phyloP scores from a whole-genome alignment of 2,888 invertebrate genomes.

The Plutella xylostella region DNA sequence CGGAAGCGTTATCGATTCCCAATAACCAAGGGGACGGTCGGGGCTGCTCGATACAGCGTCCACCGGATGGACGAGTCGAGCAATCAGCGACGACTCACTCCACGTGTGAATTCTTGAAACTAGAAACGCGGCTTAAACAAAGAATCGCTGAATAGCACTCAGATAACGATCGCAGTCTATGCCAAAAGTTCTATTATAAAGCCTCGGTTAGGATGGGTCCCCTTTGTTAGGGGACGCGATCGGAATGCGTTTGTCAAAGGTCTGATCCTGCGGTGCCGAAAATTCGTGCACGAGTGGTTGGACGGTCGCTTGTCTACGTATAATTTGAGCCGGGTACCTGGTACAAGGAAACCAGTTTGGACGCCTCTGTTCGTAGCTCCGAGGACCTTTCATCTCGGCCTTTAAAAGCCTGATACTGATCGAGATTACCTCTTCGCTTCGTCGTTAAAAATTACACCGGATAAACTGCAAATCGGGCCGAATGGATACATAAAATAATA shows the following conservation, averaged over 20 bases:
- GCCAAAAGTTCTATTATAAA: not conserved
- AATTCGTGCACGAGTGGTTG: conserved; percentile 29
- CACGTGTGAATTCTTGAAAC: conserved; percentile 2
- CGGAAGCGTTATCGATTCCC: conserved; percentile 37
- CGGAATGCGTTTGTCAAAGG: conserved; percentile 54
- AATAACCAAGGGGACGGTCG: conserved; percentile 27
- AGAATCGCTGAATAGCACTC: conserved; percentile 17
- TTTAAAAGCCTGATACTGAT: conserved; percentile 22
- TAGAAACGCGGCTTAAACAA: not conserved
- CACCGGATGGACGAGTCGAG: conserved; percentile 6
- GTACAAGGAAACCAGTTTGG: conserved; percentile 56
- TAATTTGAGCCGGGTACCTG: conserved; percentile 62
- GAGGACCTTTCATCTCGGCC: conserved; percentile 37
- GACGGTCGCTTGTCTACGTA: conserved; percentile 45
- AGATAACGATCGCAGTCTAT: conserved; percentile 1
- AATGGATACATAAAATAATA: conserved; percentile 30
- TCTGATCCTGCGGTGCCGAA: conserved; percentile 39
- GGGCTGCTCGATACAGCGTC: conserved; percentile 8
- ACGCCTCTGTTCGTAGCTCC: conserved; percentile 39
- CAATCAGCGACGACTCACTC: not conserved
- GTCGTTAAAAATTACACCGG: conserved; percentile 23
- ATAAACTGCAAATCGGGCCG: conserved; percentile 30
- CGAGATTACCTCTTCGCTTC: conserved; percentile 23
- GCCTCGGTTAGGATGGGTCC: conserved; percentile 17
- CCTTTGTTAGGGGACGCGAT: conserved; percentile 33